These are phyloP conservation scores for Tryphoninae sp. DNA, from an alignment of 2,888 invertebrate genomes.

Conservation along the genomic window DNA sequence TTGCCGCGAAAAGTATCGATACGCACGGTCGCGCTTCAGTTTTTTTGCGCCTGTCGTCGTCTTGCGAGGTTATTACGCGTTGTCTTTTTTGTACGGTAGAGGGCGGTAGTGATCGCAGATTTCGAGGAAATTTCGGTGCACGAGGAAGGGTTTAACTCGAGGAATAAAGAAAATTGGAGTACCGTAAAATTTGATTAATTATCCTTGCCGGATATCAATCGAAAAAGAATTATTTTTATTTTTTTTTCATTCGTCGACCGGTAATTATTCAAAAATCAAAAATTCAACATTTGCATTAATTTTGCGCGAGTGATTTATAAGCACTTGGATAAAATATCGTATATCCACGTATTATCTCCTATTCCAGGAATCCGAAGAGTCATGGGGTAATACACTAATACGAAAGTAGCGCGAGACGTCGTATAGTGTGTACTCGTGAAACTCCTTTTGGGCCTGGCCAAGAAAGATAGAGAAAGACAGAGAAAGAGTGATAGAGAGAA, in stretches of 20 bases:
- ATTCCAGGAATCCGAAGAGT: constrained; percentile 36
- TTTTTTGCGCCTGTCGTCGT: constrained; percentile 41
- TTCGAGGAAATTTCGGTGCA: constrained; percentile 26
- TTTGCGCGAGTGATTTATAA: too few relatives aligned
- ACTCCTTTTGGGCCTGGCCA: constrained; percentile 51
- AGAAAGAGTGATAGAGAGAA: too few relatives aligned
- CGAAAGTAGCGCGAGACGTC: constrained; percentile 48
- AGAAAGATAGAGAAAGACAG: background rate
- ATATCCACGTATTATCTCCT: constrained; percentile 29
- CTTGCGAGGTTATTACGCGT: background rate
- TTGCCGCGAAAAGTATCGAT: constrained; percentile 67
- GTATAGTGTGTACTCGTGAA: constrained; percentile 61
- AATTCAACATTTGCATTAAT: too few relatives aligned
- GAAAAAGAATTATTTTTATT: constrained; percentile 30
- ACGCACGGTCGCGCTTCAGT: constrained; percentile 64
- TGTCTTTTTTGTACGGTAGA: constrained; percentile 21
- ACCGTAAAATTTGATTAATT: background rate
- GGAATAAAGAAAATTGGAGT: constrained; percentile 29
- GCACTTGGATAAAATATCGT: constrained; percentile 8
- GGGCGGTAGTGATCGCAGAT: constrained; percentile 30
- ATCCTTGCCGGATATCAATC: constrained; percentile 8
- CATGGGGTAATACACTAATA: constrained; percentile 12
- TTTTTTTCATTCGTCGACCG: constrained; percentile 5
- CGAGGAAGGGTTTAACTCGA: background rate
- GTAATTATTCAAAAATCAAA: constrained; percentile 18